Percentiles rank a stretch among this genome's conserved stretches.
These are phyloP conservation scores for Sebastes elongatus DNA, from an alignment of 2,797 vertebrate genomes.

Conservation along the genomic window DNA sequence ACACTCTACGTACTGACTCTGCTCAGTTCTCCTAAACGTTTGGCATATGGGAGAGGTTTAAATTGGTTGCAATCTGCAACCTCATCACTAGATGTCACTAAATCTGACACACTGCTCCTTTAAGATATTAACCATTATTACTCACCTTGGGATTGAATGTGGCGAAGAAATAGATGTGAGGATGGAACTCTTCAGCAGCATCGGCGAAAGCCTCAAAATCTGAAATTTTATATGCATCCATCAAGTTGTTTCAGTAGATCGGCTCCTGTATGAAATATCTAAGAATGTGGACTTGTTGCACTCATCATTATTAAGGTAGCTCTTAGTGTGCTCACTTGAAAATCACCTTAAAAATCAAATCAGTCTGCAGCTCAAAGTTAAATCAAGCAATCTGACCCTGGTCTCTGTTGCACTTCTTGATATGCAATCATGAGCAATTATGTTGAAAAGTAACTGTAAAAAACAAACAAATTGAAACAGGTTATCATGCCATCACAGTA, in stretches of 20 bases:
- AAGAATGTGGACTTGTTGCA: conserved; percentile 11
- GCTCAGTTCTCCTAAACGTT: no score
- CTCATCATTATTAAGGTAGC: conserved; percentile 22
- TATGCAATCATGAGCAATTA: conserved; percentile 10
- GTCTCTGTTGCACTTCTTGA: not conserved
- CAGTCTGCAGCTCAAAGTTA: not conserved
- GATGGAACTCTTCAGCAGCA: conserved; percentile 92
- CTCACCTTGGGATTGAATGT: conserved; percentile 90
- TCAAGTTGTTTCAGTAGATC: conserved; percentile 39
- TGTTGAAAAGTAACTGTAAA: conserved; percentile 24
- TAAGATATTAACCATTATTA: not conserved
- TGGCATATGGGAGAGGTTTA: no score
- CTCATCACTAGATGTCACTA: no score
- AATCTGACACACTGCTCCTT: no score
- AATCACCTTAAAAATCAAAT: not conserved
- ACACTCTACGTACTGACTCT: no score
- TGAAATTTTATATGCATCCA: conserved; percentile 69
- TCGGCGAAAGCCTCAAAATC: conserved; percentile 88
- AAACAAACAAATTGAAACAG: conserved; percentile 20
- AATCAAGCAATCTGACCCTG: not conserved
- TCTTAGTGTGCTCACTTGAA: not conserved
- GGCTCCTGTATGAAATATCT: conserved; percentile 15
- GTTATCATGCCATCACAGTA: conserved; percentile 59
- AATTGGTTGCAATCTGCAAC: no score
- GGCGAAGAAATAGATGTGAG: conserved; percentile 90